Conservation (phyloP, 1,140 invertebrate species). For the Bicyclus anynana region DNA sequence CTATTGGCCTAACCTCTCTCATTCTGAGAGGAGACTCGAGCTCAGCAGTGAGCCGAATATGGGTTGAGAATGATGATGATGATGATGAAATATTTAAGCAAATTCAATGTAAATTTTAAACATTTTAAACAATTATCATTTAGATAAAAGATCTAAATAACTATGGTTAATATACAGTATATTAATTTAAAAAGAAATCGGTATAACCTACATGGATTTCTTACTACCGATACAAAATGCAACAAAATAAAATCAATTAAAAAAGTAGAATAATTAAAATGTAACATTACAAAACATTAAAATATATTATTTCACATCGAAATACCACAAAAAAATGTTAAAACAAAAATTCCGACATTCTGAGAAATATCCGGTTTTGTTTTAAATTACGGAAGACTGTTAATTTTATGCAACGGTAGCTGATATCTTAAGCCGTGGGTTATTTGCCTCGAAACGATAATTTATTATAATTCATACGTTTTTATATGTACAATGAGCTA, state of each 20-base stretch:
- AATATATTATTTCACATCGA: neutral
- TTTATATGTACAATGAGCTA: slow-evolving; percentile 20
- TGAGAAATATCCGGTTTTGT: slow-evolving; percentile 9
- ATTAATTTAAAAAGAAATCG: too few relatives aligned
- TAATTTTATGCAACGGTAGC: slow-evolving; percentile 38
- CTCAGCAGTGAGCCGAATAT: too few relatives aligned
- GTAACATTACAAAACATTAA: neutral
- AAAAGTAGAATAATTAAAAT: neutral
- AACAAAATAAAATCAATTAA: neutral
- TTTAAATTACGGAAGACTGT: slow-evolving; percentile 13
- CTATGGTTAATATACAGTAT: too few relatives aligned
- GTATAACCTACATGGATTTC: too few relatives aligned
- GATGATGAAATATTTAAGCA: too few relatives aligned
- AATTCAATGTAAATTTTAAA: too few relatives aligned
- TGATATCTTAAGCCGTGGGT: slow-evolving; percentile 14
- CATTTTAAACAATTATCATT: too few relatives aligned
- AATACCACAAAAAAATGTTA: neutral
- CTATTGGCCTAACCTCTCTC: too few relatives aligned
- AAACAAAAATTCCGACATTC: neutral
- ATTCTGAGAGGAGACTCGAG: too few relatives aligned
- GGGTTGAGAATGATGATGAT: too few relatives aligned
- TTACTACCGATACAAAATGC: neutral
- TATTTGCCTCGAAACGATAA: slow-evolving; percentile 23
- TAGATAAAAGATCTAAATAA: too few relatives aligned
- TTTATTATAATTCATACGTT: slow-evolving; percentile 30